Conservation (phyloP, 2,113 vertebrate genomes). For the Sinocyclocheilus anshuiensis region DNA sequence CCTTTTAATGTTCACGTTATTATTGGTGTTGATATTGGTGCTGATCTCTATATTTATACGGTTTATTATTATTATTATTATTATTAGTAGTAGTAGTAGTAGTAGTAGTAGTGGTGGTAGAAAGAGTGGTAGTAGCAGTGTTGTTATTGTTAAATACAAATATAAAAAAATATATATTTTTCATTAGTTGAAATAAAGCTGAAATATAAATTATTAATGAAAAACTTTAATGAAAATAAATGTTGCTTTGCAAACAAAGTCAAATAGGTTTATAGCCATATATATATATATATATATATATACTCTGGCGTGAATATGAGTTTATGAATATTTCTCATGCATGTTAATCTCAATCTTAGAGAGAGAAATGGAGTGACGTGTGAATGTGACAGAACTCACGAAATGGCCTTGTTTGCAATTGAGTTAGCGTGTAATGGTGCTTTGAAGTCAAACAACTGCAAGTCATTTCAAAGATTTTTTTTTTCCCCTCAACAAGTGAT, state of each 20-base stretch:
- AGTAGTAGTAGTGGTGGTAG: too few species aligned
- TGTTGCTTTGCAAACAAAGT: neutral
- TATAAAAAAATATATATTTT: neutral
- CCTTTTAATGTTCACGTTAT: neutral
- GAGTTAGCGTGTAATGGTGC: constrained; percentile 20
- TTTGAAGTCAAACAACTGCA: constrained; percentile 36
- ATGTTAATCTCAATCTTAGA: too few species aligned
- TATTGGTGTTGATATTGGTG: neutral
- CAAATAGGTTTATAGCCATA: too few species aligned
- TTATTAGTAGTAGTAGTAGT: too few species aligned
- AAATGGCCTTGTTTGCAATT: neutral
- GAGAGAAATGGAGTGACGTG: too few species aligned
- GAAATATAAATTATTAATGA: neutral
- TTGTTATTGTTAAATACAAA: neutral
- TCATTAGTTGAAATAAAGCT: neutral
- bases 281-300: too few species aligned
- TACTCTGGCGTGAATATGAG: too few species aligned
- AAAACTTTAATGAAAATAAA: neutral
- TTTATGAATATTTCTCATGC: too few species aligned
- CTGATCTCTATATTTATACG: neutral
- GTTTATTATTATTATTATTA: too few species aligned
- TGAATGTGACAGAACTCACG: neutral
- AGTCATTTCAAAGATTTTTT: constrained; percentile 5
- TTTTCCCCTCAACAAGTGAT: constrained; percentile 47
- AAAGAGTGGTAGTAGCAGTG: neutral